phyloP scores from a whole-genome alignment of 2,113 vertebrate genomes.

The Eonycteris spelaea region DNA sequence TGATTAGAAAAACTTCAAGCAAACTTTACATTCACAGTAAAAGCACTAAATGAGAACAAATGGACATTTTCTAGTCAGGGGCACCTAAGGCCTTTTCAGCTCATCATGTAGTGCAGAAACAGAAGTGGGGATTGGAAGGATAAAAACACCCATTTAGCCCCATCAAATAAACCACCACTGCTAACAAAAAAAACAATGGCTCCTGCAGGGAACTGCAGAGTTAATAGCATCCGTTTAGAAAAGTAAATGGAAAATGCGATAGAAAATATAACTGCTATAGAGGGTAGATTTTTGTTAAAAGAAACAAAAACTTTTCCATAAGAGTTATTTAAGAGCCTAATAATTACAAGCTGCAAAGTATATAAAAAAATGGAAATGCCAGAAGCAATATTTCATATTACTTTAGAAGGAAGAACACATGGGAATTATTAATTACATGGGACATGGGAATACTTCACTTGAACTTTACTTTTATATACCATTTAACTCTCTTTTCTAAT shows the following conservation, averaged over 20 bases:
- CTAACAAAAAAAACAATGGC: not conserved
- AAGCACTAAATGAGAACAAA: not conserved
- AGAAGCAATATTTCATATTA: not conserved
- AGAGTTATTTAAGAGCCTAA: slow-evolving; percentile 37
- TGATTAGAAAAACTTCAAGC: slow-evolving; percentile 2
- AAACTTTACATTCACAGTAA: not conserved
- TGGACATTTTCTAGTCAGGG: not conserved
- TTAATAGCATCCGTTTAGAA: slow-evolving; percentile 15
- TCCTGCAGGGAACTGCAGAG: not conserved
- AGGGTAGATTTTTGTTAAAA: slow-evolving; percentile 1
- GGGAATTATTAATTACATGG: not conserved
- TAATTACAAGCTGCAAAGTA: slow-evolving; percentile 13
- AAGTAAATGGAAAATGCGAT: slow-evolving; percentile 16
- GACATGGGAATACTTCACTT: not conserved
- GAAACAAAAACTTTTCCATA: not conserved
- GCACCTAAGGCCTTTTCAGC: not conserved
- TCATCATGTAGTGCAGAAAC: not conserved
- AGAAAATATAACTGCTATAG: slow-evolving; percentile 25
- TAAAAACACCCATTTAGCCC: not conserved
- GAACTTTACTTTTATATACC: not conserved
- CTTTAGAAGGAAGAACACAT: not conserved
- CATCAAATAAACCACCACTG: not conserved
- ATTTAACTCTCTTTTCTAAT: not conserved
- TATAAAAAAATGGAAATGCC: slow-evolving; percentile 28
- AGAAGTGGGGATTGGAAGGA: not conserved